phyloP scores from a whole-genome alignment of 2,797 vertebrate species.

The Lophura swinhoii region DNA sequence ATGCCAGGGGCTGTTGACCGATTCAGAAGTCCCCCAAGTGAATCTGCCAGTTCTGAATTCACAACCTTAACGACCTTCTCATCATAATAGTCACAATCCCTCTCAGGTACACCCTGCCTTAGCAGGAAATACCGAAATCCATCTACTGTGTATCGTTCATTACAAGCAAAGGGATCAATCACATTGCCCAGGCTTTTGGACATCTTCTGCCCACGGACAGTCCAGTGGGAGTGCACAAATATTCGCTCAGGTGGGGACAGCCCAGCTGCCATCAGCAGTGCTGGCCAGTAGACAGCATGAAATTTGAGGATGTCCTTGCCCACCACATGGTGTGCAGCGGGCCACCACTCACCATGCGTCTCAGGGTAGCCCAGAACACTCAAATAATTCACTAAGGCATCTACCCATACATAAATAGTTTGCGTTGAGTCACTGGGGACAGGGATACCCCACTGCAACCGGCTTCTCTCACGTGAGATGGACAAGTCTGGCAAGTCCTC shows the following conservation, averaged over 20 bases:
- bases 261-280: constrained; percentile 89
- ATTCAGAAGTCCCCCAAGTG: constrained; percentile 90
- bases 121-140: constrained; percentile 95
- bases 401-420: constrained; percentile 96
- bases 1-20: constrained; percentile 88
- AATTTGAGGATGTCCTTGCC: constrained; percentile 98
- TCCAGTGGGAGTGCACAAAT: constrained; percentile 96
- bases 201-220: constrained; percentile 93
- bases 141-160: constrained; percentile 84
- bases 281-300: constrained; percentile 95
- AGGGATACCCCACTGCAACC: constrained; percentile 92
- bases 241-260: constrained; percentile 86
- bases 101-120: constrained; percentile 91
- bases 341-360: constrained; percentile 84
- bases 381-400: constrained; percentile 95
- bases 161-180: constrained; percentile 84
- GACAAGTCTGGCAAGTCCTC: constrained; percentile 92
- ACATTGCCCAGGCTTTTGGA: constrained; percentile 96
- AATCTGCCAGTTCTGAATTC: constrained; percentile 90
- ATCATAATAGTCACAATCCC: constrained; percentile 91
- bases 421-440: constrained; percentile 90
- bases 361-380: constrained; percentile 89
- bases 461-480: constrained; percentile 89
- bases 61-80: constrained; percentile 88
- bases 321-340: constrained; percentile 82